Evolutionary conservation across 2,113 vertebrate species (phyloP), one percentile per base, ranked within the genome.

Genomic region (Larimichthys polyactis): DNA sequence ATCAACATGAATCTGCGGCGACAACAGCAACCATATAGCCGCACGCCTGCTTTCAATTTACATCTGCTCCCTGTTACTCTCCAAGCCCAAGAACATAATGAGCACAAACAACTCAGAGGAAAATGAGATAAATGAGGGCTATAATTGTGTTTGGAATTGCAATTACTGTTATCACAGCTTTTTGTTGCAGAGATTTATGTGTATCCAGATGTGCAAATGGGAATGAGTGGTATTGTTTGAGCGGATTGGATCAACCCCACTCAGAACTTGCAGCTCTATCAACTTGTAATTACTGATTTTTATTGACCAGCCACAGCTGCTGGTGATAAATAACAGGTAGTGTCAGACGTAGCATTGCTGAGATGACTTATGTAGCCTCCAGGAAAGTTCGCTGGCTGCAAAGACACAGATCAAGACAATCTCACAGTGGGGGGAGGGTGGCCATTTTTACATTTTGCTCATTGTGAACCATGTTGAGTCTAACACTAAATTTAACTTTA

Each of bases 111-210:
- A 77, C 81, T 89, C 79, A 67, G 60, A 88, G 83, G 70, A 78
- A 90, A 90, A 84, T 82, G 48, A 89, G 88, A 92, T 87, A 86
- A 90, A 89, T 88, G 84, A 90, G 81, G 64, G 77, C 83, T 78
- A 69, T 91, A 90, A 91, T 92, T 91, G 85, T 89, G 84, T 90
- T 90, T 90, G 78, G 86, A 90, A 88, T 90, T 88, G 87, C 85
- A 90, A 87, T 88, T 91, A 87, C 81, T 88, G 85, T 89, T 88
- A 90, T 89, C 83, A 79, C 76, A 67, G 71, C 67, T 75, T 70
- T 88, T 88, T 88, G 89, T 91, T 20, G 29, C 68, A 44, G 71
- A 81, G 77, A 77, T 87, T 88, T 85, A 85, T 29, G 81, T 71
- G 79, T 75, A 79, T 86, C 85, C 85, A 88, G 83, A 84, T 90